Base-by-base conservation (phyloP, 2,797 vertebrate species). In the Xenops minutus region DNA sequence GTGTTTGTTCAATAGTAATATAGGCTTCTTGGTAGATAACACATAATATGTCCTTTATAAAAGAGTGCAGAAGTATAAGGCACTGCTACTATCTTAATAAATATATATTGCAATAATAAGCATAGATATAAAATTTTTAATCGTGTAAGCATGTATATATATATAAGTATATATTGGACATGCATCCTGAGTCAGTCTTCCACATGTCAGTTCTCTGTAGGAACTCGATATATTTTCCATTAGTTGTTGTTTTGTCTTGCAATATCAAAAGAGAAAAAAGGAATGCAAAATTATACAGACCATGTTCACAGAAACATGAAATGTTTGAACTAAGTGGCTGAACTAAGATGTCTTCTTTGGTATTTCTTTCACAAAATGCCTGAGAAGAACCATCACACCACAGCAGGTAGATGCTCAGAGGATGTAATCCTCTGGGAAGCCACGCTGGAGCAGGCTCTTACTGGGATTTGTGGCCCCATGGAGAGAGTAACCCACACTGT, bases 401-500 rank as follows among this genome's bases (percentile, higher is more conserved):
- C 14, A 71, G 30, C 13, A 36, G 34, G 4, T 14, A 44, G 24
- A 19, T 43, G 23, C 5, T 14, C 12, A 29, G n/a, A 43, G 8
- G 20, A 54, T 37, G 54, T 13, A 59, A 49, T 14, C 17, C 6
- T 7, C 6, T 24, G 27, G 15, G 20, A 75, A 75, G 10, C 21
- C 26, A 5, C 10, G 7, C 9, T 69, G 51, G 22, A 29, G 11
- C 2, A n/a, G 34, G 6, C 10, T 85, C 14, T 18, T 12, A 37
- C 29, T 13, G 52, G 16, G 7, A 32, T 6, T 7, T 81, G 19
- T 18, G 22, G 27, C 1, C 2, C 27, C 14, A 4, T 1, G 10
- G 16, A 58, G 15, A 32, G 21, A 41, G 30, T 4, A 46, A 26
- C 12, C 43, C 43, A 12, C 0, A 0, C 26, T 14, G 8, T 21